Evolutionary conservation across 2,113 vertebrate genomes (phyloP), one percentile per base, ranked within the genome.

Genomic region (Amphiprion ocellaris): DNA sequence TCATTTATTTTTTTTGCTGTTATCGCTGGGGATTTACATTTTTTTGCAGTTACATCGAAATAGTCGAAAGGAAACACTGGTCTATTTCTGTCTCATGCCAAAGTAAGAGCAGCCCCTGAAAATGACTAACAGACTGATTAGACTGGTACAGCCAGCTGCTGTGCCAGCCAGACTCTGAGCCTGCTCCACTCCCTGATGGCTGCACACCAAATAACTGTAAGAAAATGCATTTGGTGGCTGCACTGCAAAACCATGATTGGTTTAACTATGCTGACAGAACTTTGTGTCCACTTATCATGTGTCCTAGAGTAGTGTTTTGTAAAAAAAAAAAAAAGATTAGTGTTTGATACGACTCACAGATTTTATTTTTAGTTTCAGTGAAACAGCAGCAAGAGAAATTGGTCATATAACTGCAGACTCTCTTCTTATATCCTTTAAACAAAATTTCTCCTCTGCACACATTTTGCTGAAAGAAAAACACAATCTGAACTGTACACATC

Each of bases 71-170:
- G 33, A 85, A 80, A 52, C 66, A 53, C 53, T 84, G 37, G n/a
- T 83, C 64, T 90, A 87, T 90, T 93, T 88, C 37, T 80, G 70
- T 78, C 76, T 81, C 44, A 33, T 77, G 85, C 70, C 79, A 54
- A 87, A 87, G 68, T 83, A 85, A 85, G 50, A 86, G 69, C 85
- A 81, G 77, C 83, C 70, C 47, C 75, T 76, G 82, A 64, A 86
- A 86, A 79, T 90, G 74, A 91, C 80, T 90, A 77, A 89, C 81
- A 79, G 77, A 69, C 83, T 88, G 79, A 91, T 90, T 77, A 72
- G 74, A 76, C 60, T 53, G 63, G 79, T 84, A 49, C 2, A 23
- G 62, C 77, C 55, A 79, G 49, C 46, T 72, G 52, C 80, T 82
- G 70, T 30, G 0, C 30, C 62, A 79, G 52, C 58, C 77, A 82